A percentile compares a stretch with the other conserved stretches of the same genome.
phyloP scores from a whole-genome alignment of 2,888 invertebrate genomes.

The Antheraea assamensis region DNA sequence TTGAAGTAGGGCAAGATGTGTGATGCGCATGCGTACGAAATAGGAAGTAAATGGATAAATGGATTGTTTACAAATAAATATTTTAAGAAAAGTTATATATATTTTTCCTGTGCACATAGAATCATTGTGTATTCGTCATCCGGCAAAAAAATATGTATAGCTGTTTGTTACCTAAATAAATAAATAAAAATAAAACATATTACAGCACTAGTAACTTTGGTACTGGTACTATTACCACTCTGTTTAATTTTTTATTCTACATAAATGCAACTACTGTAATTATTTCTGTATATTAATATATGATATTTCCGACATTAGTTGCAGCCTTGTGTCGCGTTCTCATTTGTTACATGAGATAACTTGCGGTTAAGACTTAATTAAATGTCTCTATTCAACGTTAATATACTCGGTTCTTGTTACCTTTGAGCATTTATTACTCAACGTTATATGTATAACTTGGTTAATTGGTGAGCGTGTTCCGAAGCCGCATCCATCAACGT shows the following conservation, averaged over 20 bases:
- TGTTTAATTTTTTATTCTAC: not conserved
- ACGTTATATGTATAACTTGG: not conserved
- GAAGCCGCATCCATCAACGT: too few relatives aligned
- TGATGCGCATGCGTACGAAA: too few relatives aligned
- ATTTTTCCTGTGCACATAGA: too few relatives aligned
- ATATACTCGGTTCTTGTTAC: not conserved
- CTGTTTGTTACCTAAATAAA: too few relatives aligned
- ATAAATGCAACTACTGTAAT: not conserved
- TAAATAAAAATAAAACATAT: too few relatives aligned
- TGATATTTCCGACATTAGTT: not conserved
- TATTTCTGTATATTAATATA: conserved; percentile 3
- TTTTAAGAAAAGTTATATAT: too few relatives aligned
- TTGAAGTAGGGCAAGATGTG: too few relatives aligned
- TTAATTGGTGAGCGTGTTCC: not conserved
- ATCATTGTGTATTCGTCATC: too few relatives aligned
- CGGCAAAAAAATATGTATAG: too few relatives aligned
- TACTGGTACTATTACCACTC: not conserved
- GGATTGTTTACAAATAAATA: too few relatives aligned
- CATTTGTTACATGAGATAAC: not conserved
- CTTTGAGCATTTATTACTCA: conserved; percentile 1
- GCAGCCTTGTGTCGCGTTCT: not conserved
- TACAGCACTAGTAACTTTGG: not conserved
- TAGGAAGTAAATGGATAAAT: too few relatives aligned
- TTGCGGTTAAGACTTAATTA: conserved; percentile 6
- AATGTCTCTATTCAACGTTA: conserved; percentile 9